phyloP scores from a whole-genome alignment of 2,113 vertebrate species.

The Tyrannus savana region DNA sequence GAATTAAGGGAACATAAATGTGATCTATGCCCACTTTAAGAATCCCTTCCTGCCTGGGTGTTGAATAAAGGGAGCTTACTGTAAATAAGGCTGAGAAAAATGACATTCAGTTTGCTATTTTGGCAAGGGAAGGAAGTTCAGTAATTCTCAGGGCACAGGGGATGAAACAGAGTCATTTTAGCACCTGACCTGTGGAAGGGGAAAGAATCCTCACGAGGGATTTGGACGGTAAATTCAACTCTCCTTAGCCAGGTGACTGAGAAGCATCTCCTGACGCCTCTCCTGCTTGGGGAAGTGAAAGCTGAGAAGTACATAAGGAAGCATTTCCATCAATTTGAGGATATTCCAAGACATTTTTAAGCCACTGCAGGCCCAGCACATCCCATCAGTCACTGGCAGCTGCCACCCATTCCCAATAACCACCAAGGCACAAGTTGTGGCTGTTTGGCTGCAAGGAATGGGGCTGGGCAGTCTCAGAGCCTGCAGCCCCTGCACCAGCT shows the following conservation, averaged over 20 bases:
- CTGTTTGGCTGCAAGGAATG: not conserved
- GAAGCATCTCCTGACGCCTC: not conserved
- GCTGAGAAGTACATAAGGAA: not conserved
- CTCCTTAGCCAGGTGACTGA: not conserved
- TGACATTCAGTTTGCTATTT: conserved; percentile 12
- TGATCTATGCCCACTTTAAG: conserved; percentile 50
- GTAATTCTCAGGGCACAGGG: not conserved
- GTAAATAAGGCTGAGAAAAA: conserved; percentile 62
- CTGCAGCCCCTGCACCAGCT: not conserved
- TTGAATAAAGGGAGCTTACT: conserved; percentile 39
- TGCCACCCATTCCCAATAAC: not conserved
- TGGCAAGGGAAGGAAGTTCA: not conserved
- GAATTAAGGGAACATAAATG: conserved; percentile 60
- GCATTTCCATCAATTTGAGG: too few species aligned
- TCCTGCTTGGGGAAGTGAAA: not conserved
- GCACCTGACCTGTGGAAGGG: not conserved
- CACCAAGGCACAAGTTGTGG: not conserved
- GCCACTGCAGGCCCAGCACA: not conserved
- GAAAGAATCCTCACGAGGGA: not conserved
- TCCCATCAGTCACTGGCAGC: not conserved
- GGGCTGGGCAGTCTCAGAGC: not conserved
- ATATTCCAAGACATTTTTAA: not conserved
- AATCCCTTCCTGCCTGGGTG: conserved; percentile 32
- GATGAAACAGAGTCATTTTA: not conserved
- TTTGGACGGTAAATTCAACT: not conserved